Conservation (phyloP, 2,888 invertebrate genomes). For the Acleris literana region DNA sequence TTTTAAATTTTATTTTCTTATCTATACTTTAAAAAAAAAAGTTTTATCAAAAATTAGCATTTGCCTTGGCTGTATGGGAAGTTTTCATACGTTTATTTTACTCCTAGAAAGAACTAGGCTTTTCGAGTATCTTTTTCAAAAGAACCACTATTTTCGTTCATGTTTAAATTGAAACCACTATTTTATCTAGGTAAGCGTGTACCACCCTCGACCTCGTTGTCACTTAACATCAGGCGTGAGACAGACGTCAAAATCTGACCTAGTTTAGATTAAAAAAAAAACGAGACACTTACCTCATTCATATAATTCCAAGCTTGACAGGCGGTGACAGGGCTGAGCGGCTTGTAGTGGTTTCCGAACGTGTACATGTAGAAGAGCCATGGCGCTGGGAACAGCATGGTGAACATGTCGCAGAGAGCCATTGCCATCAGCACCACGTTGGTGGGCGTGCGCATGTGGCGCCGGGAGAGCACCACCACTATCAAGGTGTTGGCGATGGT, state of each 20-base stretch:
- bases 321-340: conserved; percentile 88
- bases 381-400: conserved; percentile 94
- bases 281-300: conserved; percentile 86
- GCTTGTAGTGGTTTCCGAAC: conserved; percentile 93
- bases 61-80: no score
- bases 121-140: no score
- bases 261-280: background rate
- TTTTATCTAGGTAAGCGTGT: background rate
- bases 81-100: no score
- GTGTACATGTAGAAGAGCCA: conserved; percentile 97
- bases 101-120: no score
- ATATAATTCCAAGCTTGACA: conserved; percentile 92
- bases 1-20: no score
- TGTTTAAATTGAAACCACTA: background rate
- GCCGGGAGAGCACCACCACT: conserved; percentile 93
- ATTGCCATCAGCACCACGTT: conserved; percentile 97
- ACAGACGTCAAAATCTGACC: no score
- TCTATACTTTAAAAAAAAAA: no score
- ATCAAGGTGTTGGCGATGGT: conserved; percentile 96
- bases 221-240: no score
- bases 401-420: conserved; percentile 97
- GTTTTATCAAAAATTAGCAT: no score
- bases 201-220: no score
- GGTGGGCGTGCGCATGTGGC: conserved; percentile 96
- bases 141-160: no score